Base-by-base conservation (phyloP, 2,113 vertebrate species). In the Lagopus leucura region DNA sequence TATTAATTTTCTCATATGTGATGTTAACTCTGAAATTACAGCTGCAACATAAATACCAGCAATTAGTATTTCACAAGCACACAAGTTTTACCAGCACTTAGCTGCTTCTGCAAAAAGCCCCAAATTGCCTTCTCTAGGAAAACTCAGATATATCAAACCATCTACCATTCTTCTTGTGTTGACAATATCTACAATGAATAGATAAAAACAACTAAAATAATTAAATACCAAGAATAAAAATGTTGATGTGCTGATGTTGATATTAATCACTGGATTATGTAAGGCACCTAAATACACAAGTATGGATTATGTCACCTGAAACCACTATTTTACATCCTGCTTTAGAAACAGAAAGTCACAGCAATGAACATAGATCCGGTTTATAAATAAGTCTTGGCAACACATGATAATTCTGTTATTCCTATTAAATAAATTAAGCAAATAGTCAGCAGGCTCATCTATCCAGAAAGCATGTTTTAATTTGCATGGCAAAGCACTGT, bases 51-150 rank as follows among this genome's bases (percentile, higher is more conserved):
- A 86, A 94, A 72, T 18, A 9, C 16, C 40, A 93, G 30, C 7
- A 92, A 70, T 78, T 63, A 84, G 30, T 63, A 75, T 73, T 82
- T 86, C 83, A 79, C 66, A 34, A 73, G 48, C 24, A 72, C 14
- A 27, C 43, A n/a, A 48, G 8, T 75, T 82, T 81, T 67, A 54
- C 38, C 60, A 78, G 34, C 27, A 73, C 48, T 58, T 24, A 65
- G 27, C 30, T 80, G 27, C 28, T 82, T 28, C 65, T 15, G 19
- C 9, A 70, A 90, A 86, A 84, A 86, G 11, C 4, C 55, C 32
- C 30, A 9, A 64, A 50, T 1, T 71, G 38, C 32, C 47, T 81
- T 18, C 13, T 18, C 66, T 0, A 79, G 20, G 14, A 89, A 54
- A 54, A 78, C 7, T 19, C 47, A 72, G 76, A 83, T 7, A 78